Conservation (phyloP, 2,888 invertebrate species). For the Coenonympha arcania region DNA sequence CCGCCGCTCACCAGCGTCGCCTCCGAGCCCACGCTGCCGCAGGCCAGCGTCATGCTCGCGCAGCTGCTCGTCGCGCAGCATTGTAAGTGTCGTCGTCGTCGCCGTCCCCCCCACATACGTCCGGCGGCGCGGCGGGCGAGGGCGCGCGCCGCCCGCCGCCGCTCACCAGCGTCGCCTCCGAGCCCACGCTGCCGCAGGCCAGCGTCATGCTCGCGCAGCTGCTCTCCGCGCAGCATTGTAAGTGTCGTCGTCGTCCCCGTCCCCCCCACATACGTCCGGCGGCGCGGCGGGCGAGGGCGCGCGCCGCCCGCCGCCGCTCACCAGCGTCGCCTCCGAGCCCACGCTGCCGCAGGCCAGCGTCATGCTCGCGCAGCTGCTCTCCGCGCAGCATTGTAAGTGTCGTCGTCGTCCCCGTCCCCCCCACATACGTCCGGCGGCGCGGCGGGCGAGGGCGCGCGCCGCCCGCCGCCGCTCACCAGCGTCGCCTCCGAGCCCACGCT, state of each 20-base stretch:
- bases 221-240: conserved; percentile 79
- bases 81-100: conserved; percentile 77
- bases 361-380: conserved; percentile 87
- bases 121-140: conserved; percentile 55
- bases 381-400: conserved; percentile 77
- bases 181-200: conserved; percentile 80
- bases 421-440: too few relatives aligned
- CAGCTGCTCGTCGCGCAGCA: conserved; percentile 81
- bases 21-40: conserved; percentile 82
- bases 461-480: conserved; percentile 78
- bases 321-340: conserved; percentile 84
- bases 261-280: too few relatives aligned
- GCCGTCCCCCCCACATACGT: too few relatives aligned
- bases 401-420: too few relatives aligned
- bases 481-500: conserved; percentile 85
- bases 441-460: conserved; percentile 54
- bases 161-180: conserved; percentile 82
- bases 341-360: conserved; percentile 81
- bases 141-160: conserved; percentile 68
- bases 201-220: conserved; percentile 89
- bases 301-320: conserved; percentile 75
- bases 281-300: conserved; percentile 52
- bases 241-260: too few relatives aligned
- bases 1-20: conserved; percentile 81
- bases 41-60: conserved; percentile 84